phyloP scores from a whole-genome alignment of 53 echinoderm and acorn worm genomes.

The Temnopleurus reevesii region DNA sequence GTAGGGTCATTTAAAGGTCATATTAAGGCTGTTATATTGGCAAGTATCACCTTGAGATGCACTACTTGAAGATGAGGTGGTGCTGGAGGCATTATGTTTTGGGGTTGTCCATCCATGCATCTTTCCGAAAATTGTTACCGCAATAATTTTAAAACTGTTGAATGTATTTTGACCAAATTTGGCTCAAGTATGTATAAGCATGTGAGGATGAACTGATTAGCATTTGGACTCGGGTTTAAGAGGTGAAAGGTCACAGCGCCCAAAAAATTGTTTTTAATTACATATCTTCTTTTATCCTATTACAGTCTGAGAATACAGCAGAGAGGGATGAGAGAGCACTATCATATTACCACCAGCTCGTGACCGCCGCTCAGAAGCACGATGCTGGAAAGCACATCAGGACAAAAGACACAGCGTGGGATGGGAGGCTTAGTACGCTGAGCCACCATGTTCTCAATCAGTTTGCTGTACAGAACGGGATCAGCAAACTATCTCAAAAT shows the following conservation, averaged over 20 bases:
- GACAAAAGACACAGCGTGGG: constrained; percentile 80
- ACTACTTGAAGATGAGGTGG: constrained; percentile 81
- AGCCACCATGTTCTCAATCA: constrained; percentile 79
- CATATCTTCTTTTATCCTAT: not conserved
- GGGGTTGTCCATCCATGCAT: too few relatives aligned
- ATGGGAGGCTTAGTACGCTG: constrained; percentile 74
- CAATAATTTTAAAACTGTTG: too few relatives aligned
- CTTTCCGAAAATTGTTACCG: too few relatives aligned
- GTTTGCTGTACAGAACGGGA: constrained; percentile 84
- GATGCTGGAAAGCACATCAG: constrained; percentile 76
- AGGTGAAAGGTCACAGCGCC: constrained; percentile 30
- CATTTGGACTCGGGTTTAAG: too few relatives aligned
- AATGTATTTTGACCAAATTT: too few relatives aligned
- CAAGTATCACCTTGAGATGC: constrained; percentile 77
- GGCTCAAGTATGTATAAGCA: too few relatives aligned
- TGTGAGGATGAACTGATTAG: too few relatives aligned
- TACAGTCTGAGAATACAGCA: not conserved
- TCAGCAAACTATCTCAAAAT: constrained; percentile 80
- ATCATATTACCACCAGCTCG: constrained; percentile 75
- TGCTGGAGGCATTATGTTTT: too few relatives aligned
- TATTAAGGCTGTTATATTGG: too few relatives aligned
- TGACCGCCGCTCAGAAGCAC: constrained; percentile 75
- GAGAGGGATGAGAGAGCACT: constrained; percentile 18
- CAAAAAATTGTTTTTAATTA: too few relatives aligned
- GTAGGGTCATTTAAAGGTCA: too few relatives aligned